Evolutionary conservation across 1,140 invertebrate genomes (phyloP), one percentile per base, ranked within the genome.

Genomic region (Bombus impatiens): DNA sequence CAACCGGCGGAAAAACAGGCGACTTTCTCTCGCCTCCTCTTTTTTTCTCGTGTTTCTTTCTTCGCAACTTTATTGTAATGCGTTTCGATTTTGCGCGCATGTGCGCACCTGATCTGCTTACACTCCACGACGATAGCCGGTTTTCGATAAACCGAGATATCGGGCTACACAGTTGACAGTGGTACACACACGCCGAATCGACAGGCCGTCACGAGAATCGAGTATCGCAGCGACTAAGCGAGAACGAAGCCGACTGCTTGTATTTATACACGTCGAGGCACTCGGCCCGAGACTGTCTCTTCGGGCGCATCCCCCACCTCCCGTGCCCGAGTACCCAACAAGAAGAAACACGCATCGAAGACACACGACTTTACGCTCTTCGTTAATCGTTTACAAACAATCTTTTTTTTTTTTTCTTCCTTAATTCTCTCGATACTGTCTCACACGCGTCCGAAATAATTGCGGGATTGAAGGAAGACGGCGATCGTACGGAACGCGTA

Each of bases 191-290:
- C 80, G 78, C 9, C 53, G 82, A 75, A 90, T 90, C 88, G 76
- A 89, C 88, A 68, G 53, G 47, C 82, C 87, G 90, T 87, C 84
- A 84, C 88, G 81, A 87, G 88, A 68, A 90, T 90, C 89, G 89
- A 57, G 89, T 90, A 90, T 90, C 89, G 89, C 65, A 86, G 86
- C 89, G 90, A 94, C 93, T 95, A 94, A 94, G 91, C 92, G 90
- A 88, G 92, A 91, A 90, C 91, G 88, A 92, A 87, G 91, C 90
- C 81, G 78, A 88, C 88, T 86, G 89, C 93, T 92, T 91, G 93
- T 95, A 95, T 95, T 95, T 94, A 95, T 95, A 95, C 93, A 90
- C 91, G 91, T 91, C 88, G 91, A 87, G 86, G 81, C 81, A 76
- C 87, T 44, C 77, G 67, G 72, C 71, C 71, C 91, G 87, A 89